Conservation (phyloP, 2,797 vertebrate genomes). For the Aulostomus chinensis region DNA sequence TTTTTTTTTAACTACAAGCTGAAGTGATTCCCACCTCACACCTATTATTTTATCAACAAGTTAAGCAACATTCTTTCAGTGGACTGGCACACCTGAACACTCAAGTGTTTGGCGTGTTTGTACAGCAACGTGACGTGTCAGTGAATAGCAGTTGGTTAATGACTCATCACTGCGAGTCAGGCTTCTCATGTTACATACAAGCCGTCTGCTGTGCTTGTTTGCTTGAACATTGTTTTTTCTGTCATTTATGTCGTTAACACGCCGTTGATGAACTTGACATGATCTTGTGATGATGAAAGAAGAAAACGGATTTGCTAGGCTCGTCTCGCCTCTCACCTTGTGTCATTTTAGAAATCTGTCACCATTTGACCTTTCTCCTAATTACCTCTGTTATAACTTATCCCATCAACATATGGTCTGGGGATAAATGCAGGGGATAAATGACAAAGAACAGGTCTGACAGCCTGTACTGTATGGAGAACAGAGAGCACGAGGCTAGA, state of each 20-base stretch:
- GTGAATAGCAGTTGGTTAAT: too few relatives aligned
- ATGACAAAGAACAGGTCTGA: slow-evolving; percentile 6
- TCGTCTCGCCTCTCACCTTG: neutral
- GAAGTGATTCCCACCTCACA: too few relatives aligned
- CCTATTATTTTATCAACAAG: slow-evolving; percentile 13
- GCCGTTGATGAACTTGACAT: neutral
- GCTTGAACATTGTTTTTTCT: neutral
- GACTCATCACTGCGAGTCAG: too few relatives aligned
- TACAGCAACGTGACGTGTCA: neutral
- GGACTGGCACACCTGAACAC: too few relatives aligned
- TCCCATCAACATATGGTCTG: slow-evolving; percentile 53
- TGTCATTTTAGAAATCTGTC: slow-evolving; percentile 15
- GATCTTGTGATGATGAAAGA: neutral
- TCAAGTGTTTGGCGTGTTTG: too few relatives aligned
- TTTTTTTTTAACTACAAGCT: too few relatives aligned
- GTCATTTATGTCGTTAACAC: neutral
- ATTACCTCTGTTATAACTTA: slow-evolving; percentile 26
- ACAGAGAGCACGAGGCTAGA: neutral
- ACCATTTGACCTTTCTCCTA: slow-evolving; percentile 38
- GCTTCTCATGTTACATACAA: too few relatives aligned
- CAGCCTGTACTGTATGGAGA: slow-evolving; percentile 1
- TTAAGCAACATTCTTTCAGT: slow-evolving; percentile 42
- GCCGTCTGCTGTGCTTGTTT: neutral
- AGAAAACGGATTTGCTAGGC: neutral
- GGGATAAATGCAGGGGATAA: slow-evolving; percentile 21